These are phyloP conservation scores for Pachydiplax longipennis DNA, from an alignment of 2,888 invertebrate genomes.

Conservation along the genomic window DNA sequence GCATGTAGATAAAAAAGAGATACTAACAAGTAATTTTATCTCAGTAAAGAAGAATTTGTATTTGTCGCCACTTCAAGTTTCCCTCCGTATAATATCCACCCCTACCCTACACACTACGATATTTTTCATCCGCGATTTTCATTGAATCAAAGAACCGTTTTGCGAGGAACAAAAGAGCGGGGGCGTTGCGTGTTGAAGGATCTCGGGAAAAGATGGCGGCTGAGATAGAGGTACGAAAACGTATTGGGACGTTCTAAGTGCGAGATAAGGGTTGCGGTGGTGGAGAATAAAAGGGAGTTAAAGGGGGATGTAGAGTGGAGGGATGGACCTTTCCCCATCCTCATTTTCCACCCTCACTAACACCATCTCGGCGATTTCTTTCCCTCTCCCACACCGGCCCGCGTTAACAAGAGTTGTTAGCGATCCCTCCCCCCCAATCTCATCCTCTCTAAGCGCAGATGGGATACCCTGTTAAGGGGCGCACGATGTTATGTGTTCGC, in stretches of 20 bases:
- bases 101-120: background rate
- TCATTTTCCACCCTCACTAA: background rate
- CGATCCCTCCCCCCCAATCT: slow-evolving; percentile 10
- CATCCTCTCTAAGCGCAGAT: background rate
- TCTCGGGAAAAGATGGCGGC: slow-evolving; percentile 15
- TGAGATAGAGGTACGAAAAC: slow-evolving; percentile 20
- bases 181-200: slow-evolving; percentile 12
- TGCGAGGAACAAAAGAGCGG: background rate
- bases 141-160: slow-evolving; percentile 37
- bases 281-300: background rate
- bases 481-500: slow-evolving; percentile 38
- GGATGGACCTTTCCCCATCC: slow-evolving; percentile 6
- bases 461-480: slow-evolving; percentile 39
- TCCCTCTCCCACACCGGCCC: background rate
- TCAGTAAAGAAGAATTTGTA: no score
- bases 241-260: slow-evolving; percentile 23
- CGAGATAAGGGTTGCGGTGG: slow-evolving; percentile 21
- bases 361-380: background rate
- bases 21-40: no score
- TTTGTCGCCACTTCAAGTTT: no score
- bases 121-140: background rate
- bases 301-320: background rate
- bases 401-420: slow-evolving; percentile 45
- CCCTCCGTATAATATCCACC: background rate
- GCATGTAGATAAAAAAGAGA: no score